Evolutionary conservation across 2,888 invertebrate genomes (phyloP).

Genomic region (Dendrolimus pini): DNA sequence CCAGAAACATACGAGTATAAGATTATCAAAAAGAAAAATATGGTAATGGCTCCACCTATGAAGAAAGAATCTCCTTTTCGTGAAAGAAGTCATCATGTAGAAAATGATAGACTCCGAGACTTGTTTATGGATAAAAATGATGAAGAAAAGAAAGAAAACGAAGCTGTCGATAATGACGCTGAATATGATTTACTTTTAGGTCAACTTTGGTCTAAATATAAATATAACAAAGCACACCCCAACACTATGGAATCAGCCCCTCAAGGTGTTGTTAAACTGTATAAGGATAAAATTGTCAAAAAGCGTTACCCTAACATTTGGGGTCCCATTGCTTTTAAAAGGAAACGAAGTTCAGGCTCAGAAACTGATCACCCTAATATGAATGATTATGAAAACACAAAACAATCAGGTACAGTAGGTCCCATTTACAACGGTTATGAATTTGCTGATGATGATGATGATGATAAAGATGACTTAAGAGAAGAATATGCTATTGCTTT

Average conservation of each 20-base stretch:
- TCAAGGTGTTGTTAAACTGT: slow-evolving; percentile 63
- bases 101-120: slow-evolving; percentile 57
- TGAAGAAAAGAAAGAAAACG: slow-evolving; percentile 42
- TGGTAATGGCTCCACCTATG: slow-evolving; percentile 22
- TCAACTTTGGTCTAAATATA: slow-evolving; percentile 77
- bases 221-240: slow-evolving; percentile 52
- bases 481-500: slow-evolving; percentile 69
- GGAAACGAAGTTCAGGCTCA: slow-evolving; percentile 60
- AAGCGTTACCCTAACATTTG: slow-evolving; percentile 64
- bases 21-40: slow-evolving; percentile 69
- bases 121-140: slow-evolving; percentile 55
- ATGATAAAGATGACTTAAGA: slow-evolving; percentile 59
- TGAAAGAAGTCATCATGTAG: slow-evolving; percentile 56
- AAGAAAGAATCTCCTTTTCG: slow-evolving; percentile 64
- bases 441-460: slow-evolving; percentile 36
- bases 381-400: slow-evolving; percentile 45
- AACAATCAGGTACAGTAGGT: slow-evolving; percentile 30
- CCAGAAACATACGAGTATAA: slow-evolving; percentile 75
- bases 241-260: slow-evolving; percentile 45
- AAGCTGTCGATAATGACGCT: slow-evolving; percentile 56
- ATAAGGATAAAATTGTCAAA: slow-evolving; percentile 63
- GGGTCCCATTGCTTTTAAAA: slow-evolving; percentile 72
- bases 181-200: slow-evolving; percentile 74
- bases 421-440: slow-evolving; percentile 54
- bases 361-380: slow-evolving; percentile 34